Percentiles rank a stretch among this genome's conserved stretches.
Evolutionary conservation across 2,797 vertebrate genomes (phyloP).

Genomic region (Siniperca obscura): DNA sequence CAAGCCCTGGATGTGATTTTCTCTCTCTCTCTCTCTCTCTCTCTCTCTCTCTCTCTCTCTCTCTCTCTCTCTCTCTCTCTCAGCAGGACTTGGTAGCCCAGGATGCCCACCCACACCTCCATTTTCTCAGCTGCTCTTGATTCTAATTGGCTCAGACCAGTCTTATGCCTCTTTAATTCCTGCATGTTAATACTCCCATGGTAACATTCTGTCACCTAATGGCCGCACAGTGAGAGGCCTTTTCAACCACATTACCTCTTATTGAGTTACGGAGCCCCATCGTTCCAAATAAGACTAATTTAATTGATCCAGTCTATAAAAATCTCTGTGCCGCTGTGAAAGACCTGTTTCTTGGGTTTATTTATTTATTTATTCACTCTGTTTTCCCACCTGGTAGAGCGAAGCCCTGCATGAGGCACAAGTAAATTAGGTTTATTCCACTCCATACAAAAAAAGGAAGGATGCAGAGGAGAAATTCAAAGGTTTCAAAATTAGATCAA

Average conservation of each 20-base stretch:
- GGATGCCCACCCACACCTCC: conserved; percentile 68
- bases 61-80: conserved; percentile 40
- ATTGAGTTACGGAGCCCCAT: conserved; percentile 97
- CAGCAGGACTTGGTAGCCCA: conserved; percentile 66
- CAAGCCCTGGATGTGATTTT: conserved; percentile 49
- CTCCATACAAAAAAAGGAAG: conserved; percentile 77
- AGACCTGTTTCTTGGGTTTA: conserved; percentile 75
- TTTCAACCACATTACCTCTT: conserved; percentile 96
- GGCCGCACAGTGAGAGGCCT: conserved; percentile 90
- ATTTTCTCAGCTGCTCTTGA: conserved; percentile 68
- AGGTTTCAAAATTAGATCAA: conserved; percentile 89
- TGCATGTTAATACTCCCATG: conserved; percentile 84
- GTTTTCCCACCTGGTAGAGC: conserved; percentile 80
- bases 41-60: conserved; percentile 33
- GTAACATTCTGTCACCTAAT: conserved; percentile 88
- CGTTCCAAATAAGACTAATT: conserved; percentile 97
- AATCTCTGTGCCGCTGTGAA: conserved; percentile 84
- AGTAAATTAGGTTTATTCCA: conserved; percentile 88
- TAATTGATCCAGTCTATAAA: conserved; percentile 95
- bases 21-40: conserved; percentile 38
- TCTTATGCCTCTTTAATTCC: conserved; percentile 77
- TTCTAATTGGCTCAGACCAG: conserved; percentile 82
- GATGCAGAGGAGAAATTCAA: conserved; percentile 82
- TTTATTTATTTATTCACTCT: conserved; percentile 85
- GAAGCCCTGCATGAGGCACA: conserved; percentile 79